Percentiles rank a stretch among this genome's conserved stretches.
phyloP scores from a whole-genome alignment of 2,888 invertebrate genomes.

The Drosophila stalkeri region DNA sequence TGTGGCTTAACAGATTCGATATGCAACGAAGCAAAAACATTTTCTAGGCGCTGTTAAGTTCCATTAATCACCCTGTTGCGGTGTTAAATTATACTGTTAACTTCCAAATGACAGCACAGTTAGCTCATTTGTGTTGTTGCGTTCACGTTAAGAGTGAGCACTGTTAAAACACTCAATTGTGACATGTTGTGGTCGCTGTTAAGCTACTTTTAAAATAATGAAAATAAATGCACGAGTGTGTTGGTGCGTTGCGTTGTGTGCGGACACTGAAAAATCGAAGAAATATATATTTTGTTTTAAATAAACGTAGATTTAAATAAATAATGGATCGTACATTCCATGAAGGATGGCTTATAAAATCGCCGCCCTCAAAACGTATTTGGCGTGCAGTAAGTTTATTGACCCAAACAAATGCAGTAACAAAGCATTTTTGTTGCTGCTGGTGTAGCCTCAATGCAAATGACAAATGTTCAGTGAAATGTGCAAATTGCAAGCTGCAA shows the following conservation, averaged over 20 bases:
- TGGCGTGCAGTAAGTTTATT: conserved; percentile 94
- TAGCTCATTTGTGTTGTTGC: not conserved
- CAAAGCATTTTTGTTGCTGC: conserved; percentile 27
- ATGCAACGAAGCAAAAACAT: not conserved
- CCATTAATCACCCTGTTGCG: not conserved
- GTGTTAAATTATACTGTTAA: too few species aligned
- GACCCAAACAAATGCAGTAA: conserved; percentile 13
- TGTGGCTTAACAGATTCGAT: conserved; percentile 17
- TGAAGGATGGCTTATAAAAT: conserved; percentile 98
- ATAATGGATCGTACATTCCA: conserved; percentile 85
- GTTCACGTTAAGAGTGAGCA: not conserved
- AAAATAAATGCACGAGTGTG: conserved; percentile 32
- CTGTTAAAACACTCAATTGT: not conserved
- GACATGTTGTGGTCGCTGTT: not conserved
- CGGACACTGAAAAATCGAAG: conserved; percentile 41
- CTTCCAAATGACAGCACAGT: not conserved
- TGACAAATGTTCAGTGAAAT: conserved; percentile 52
- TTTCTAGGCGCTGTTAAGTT: not conserved
- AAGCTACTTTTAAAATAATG: conserved; percentile 5
- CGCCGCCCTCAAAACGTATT: conserved; percentile 95
- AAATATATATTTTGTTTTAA: conserved; percentile 24
- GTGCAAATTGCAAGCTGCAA: conserved; percentile 45
- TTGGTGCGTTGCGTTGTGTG: conserved; percentile 39
- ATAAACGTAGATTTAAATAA: conserved; percentile 21
- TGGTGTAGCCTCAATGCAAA: conserved; percentile 30